A percentile compares a stretch with the other conserved stretches of the same genome.
Evolutionary conservation across 2,888 invertebrate genomes (phyloP).

Genomic region (Macrosiphum euphorbiae): DNA sequence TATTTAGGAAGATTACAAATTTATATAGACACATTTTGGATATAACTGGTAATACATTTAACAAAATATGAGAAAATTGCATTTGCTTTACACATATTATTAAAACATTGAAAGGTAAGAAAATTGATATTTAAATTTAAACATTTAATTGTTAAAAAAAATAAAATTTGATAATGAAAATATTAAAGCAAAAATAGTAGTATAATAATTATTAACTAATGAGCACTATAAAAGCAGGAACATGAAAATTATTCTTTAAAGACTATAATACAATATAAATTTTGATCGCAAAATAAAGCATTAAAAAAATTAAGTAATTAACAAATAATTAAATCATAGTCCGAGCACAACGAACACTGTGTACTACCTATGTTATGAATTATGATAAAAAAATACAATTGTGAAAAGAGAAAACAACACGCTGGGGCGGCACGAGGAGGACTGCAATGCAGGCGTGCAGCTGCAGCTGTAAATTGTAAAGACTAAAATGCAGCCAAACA

Average conservation of each 20-base stretch:
- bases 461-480: conserved; percentile 2
- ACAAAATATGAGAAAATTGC: background rate
- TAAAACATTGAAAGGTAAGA: background rate
- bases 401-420: conserved; percentile 55
- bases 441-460: conserved; percentile 53
- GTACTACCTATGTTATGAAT: background rate
- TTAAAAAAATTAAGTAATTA: conserved; percentile 36
- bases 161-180: background rate
- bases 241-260: background rate
- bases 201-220: background rate
- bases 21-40: background rate
- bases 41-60: background rate
- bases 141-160: background rate
- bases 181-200: background rate
- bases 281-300: background rate
- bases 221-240: conserved; percentile 9
- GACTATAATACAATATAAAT: background rate
- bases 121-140: background rate
- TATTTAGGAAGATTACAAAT: background rate
- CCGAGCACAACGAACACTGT: conserved; percentile 9
- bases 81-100: background rate
- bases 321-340: conserved; percentile 31
- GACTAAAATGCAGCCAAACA: background rate
- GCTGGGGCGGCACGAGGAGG: conserved; percentile 58
- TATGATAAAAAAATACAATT: conserved; percentile 32